phyloP scores from a whole-genome alignment of 2,888 invertebrate genomes.

The Tachina fera region DNA sequence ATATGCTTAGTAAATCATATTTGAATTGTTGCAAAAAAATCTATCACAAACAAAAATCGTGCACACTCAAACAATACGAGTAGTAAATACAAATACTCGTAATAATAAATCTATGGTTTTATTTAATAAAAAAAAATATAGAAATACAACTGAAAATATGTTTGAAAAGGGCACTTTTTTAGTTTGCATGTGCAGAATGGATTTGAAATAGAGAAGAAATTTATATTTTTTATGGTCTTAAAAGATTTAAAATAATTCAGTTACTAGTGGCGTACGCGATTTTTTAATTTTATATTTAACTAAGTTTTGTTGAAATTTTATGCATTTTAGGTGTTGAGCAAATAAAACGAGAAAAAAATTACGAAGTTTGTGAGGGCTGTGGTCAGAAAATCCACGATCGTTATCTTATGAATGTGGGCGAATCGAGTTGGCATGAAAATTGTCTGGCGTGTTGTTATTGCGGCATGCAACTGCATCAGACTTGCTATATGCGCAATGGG shows the following conservation, averaged over 20 bases:
- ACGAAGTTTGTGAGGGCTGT: constrained; percentile 96
- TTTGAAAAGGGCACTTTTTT: constrained; percentile 1
- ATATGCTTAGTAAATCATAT: constrained; percentile 71
- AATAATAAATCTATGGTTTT: constrained; percentile 52
- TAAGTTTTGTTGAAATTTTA: background rate
- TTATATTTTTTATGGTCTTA: constrained; percentile 7
- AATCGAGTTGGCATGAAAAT: constrained; percentile 97
- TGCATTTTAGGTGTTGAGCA: constrained; percentile 83
- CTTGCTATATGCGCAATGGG: constrained; percentile 96
- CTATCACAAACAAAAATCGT: constrained; percentile 33
- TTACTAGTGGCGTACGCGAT: background rate
- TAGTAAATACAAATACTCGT: constrained; percentile 17
- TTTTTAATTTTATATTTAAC: constrained; percentile 1
- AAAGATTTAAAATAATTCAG: constrained; percentile 1
- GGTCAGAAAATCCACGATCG: constrained; percentile 97
- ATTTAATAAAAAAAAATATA: background rate
- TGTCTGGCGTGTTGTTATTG: constrained; percentile 98
- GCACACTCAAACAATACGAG: constrained; percentile 28
- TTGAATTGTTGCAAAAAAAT: constrained; percentile 62
- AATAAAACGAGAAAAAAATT: constrained; percentile 91
- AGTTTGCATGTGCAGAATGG: constrained; percentile 6
- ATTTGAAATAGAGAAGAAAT: background rate
- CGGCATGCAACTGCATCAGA: constrained; percentile 93
- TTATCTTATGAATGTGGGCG: constrained; percentile 96
- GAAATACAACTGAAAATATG: background rate